A percentile compares a stretch with the other conserved stretches of the same genome.
These are phyloP conservation scores for Enoplosus armatus DNA, from an alignment of 2,797 vertebrate species.

Conservation along the genomic window DNA sequence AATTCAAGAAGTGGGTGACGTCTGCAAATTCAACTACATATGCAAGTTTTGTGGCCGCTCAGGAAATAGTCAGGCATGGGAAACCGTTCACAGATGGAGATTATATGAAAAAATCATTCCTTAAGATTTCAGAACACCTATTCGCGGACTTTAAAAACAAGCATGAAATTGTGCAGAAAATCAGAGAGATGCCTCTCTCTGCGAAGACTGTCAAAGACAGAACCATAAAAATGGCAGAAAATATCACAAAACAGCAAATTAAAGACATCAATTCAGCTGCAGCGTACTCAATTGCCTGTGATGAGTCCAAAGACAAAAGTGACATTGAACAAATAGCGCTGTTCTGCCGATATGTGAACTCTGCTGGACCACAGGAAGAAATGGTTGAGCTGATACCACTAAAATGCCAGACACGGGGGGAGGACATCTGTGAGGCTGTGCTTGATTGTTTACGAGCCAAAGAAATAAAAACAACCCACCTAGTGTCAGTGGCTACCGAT, in stretches of 20 bases:
- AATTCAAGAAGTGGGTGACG: slow-evolving; percentile 4
- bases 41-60: slow-evolving; percentile 22
- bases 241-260: no score
- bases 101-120: slow-evolving; percentile 9
- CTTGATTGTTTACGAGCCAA: slow-evolving; percentile 45
- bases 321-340: slow-evolving; percentile 29
- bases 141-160: slow-evolving; percentile 26
- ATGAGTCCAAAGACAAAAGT: neutral
- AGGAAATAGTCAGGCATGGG: neutral
- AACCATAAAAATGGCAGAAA: slow-evolving; percentile 36
- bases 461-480: slow-evolving; percentile 43
- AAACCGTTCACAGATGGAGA: slow-evolving; percentile 29
- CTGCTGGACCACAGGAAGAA: slow-evolving; percentile 29
- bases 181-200: slow-evolving; percentile 5
- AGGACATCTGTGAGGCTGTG: slow-evolving; percentile 53
- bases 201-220: slow-evolving; percentile 28
- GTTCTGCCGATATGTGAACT: slow-evolving; percentile 33
- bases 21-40: slow-evolving; percentile 10
- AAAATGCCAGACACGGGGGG: slow-evolving; percentile 22
- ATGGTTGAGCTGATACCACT: slow-evolving; percentile 23
- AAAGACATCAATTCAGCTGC: slow-evolving; percentile 26
- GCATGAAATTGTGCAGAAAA: slow-evolving; percentile 10
- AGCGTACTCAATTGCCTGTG: slow-evolving; percentile 23
- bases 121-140: slow-evolving; percentile 26
- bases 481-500: slow-evolving; percentile 56